phyloP scores from a whole-genome alignment of 2,888 invertebrate species.

The Craniophora ligustri region DNA sequence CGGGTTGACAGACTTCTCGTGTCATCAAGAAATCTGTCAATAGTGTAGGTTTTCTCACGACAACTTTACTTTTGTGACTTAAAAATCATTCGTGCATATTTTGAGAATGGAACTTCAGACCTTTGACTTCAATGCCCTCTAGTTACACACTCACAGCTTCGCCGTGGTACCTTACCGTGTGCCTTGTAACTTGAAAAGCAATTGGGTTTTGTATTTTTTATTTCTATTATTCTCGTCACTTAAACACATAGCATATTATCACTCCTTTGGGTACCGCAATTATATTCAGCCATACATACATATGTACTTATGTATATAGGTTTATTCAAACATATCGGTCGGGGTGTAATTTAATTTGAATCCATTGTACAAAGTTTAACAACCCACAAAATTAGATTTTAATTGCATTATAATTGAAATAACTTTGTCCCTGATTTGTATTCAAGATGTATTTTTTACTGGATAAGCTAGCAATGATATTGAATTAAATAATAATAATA shows the following conservation, averaged over 20 bases:
- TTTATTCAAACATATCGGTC: constrained; percentile 31
- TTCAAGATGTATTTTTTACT: constrained; percentile 35
- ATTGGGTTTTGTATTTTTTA: too few relatives aligned
- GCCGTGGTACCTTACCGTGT: too few relatives aligned
- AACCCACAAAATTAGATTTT: constrained; percentile 66
- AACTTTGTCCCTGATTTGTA: constrained; percentile 61
- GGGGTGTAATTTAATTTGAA: constrained; percentile 63
- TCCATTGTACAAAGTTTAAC: constrained; percentile 58
- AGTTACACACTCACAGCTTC: too few relatives aligned
- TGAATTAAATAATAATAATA: not conserved
- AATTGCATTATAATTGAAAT: constrained; percentile 72
- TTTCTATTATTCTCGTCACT: too few relatives aligned
- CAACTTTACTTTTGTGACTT: too few relatives aligned
- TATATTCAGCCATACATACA: constrained; percentile 6
- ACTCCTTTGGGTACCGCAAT: not conserved
- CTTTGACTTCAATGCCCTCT: too few relatives aligned
- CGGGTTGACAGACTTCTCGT: too few relatives aligned
- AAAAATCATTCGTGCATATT: too few relatives aligned
- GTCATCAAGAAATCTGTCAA: too few relatives aligned
- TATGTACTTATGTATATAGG: constrained; percentile 12
- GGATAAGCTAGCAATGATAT: constrained; percentile 23
- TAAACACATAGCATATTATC: not conserved
- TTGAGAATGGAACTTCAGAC: too few relatives aligned
- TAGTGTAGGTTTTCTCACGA: too few relatives aligned
- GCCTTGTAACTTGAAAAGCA: too few relatives aligned